Base-by-base conservation (phyloP, 2,113 vertebrate genomes). In the Triplophysa rosa region DNA sequence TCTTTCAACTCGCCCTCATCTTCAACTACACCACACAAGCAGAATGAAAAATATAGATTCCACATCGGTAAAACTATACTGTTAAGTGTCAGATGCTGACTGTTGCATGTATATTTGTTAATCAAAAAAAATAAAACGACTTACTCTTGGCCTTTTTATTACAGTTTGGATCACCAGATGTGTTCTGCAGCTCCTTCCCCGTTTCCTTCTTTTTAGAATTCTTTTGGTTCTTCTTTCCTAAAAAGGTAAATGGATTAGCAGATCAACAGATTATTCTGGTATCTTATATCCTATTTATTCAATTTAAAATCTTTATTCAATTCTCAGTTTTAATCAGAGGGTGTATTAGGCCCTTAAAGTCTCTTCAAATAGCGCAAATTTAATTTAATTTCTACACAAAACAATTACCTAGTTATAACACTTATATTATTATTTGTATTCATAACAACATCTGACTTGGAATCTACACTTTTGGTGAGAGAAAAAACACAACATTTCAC, bases 131-230 rank as follows among this genome's bases (percentile, higher is more conserved):
- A 49, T 19, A 61, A 47, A 54, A 80, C 26, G 3, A 86, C 87
- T 86, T 91, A 95, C 94, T 42, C 69, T 88, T 88, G 37, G 75
- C 17, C 33, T 88, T 91, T 78, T 92, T 93, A 71, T 83, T 86
- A 0, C 67, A 80, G 19, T 84, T 90, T 79, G 91, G 83, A 58
- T 91, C 92, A 78, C 87, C 90, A 14, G 71, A 84, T 77, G 88
- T 84, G 81, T 90, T 85, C 49, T 88, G 77, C 72, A 90, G 94
- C 3, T 90, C 78, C 2, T 91, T 84, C 73, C 89, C 89, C 82
- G 84, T 91, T 88, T 77, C 75, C 88, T 87, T 81, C 86, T 88
- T 84, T 92, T 93, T 33, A 89, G 79, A 61, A 19, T 61, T 73
- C 56, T 91, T 93, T 0, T 11, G 40, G 26, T 37, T 19, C 52